These are phyloP conservation scores for Sinocyclocheilus rhinocerous DNA, from an alignment of 2,113 vertebrate genomes.

Conservation along the genomic window DNA sequence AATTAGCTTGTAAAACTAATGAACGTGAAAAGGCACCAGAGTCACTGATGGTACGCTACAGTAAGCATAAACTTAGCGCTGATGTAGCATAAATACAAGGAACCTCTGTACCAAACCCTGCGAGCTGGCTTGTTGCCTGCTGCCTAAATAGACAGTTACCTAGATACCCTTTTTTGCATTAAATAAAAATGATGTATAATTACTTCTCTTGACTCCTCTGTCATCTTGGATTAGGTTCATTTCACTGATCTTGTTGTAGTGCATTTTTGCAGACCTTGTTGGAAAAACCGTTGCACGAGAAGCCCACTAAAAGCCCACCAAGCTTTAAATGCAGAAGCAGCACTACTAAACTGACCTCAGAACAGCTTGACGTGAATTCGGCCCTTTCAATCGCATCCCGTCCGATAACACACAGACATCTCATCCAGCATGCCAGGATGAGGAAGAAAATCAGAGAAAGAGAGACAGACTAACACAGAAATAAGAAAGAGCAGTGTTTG, in stretches of 20 bases:
- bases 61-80: neutral
- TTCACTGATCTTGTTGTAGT: too few relatives aligned
- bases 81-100: neutral
- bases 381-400: neutral
- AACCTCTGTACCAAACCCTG: neutral
- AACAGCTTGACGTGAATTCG: neutral
- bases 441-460: neutral
- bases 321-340: neutral
- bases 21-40: conserved; percentile 54
- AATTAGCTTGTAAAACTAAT: conserved; percentile 68
- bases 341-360: too few relatives aligned
- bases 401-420: neutral
- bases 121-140: neutral
- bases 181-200: neutral
- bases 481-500: conserved; percentile 50
- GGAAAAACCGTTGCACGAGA: neutral
- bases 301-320: too few relatives aligned
- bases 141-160: neutral
- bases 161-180: neutral
- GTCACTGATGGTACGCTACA: conserved; percentile 32
- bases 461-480: conserved; percentile 8
- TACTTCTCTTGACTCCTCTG: neutral
- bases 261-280: neutral
- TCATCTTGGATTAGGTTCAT: neutral
- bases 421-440: neutral